Evolutionary conservation across 2,888 invertebrate genomes (phyloP).

Genomic region (Phania funesta): DNA sequence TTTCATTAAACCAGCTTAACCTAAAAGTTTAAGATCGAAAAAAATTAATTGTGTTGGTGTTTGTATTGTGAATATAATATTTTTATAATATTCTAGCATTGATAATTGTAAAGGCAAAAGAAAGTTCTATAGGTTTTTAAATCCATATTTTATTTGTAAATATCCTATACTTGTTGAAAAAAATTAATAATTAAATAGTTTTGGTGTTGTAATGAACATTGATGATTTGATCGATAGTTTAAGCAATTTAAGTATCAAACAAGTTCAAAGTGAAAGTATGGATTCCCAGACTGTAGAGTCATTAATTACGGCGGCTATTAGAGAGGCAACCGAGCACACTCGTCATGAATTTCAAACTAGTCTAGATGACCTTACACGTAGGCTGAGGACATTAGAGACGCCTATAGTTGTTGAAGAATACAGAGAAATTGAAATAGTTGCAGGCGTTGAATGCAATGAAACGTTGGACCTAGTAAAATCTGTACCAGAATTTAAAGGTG

Average conservation of each 20-base stretch:
- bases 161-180: no score
- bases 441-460: constrained; percentile 2
- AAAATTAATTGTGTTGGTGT: no score
- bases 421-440: not conserved
- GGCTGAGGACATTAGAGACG: constrained; percentile 1
- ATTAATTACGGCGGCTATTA: constrained; percentile 1
- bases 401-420: not conserved
- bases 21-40: no score
- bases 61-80: no score
- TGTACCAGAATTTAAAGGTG: not conserved
- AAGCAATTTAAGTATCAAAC: not conserved
- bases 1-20: no score
- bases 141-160: no score
- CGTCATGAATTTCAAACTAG: not conserved
- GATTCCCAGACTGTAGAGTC: not conserved
- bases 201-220: not conserved
- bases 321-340: constrained; percentile 1
- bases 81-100: no score
- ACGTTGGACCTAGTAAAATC: not conserved
- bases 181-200: not conserved
- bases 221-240: not conserved
- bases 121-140: no score
- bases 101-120: no score
- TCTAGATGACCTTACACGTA: not conserved
- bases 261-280: not conserved